These are phyloP conservation scores for Mastomys coucha DNA, from an alignment of 2,113 vertebrate genomes.

Conservation along the genomic window DNA sequence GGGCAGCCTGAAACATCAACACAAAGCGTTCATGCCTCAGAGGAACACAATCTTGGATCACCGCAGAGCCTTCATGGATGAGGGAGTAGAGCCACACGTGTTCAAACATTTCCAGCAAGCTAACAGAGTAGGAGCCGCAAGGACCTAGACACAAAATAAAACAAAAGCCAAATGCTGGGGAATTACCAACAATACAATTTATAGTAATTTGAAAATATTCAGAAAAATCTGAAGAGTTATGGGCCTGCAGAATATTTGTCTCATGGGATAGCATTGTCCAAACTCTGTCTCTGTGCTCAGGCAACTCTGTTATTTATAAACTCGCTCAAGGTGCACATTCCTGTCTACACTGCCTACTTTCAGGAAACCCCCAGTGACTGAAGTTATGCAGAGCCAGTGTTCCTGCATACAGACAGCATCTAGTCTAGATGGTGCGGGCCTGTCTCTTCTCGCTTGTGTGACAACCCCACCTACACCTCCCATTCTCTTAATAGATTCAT, in stretches of 20 bases:
- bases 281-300: neutral
- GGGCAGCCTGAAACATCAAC: neutral
- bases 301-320: neutral
- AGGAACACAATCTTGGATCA: neutral
- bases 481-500: neutral
- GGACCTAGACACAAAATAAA: neutral
- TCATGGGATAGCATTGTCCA: neutral
- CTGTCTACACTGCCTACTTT: neutral
- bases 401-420: neutral
- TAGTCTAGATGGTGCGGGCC: too few species aligned
- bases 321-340: neutral
- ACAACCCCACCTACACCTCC: neutral
- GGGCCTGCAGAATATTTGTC: neutral
- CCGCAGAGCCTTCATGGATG: conserved; percentile 20
- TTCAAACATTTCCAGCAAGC: neutral
- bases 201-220: neutral
- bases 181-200: neutral
- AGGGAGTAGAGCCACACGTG: neutral
- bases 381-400: too few species aligned
- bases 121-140: neutral
- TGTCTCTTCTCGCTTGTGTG: neutral
- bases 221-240: neutral
- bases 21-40: neutral
- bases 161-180: neutral
- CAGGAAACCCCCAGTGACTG: neutral